Percentiles rank a stretch among this genome's conserved stretches.
These are phyloP conservation scores for Euproctis similis DNA, from an alignment of 2,888 invertebrate genomes.

Conservation along the genomic window DNA sequence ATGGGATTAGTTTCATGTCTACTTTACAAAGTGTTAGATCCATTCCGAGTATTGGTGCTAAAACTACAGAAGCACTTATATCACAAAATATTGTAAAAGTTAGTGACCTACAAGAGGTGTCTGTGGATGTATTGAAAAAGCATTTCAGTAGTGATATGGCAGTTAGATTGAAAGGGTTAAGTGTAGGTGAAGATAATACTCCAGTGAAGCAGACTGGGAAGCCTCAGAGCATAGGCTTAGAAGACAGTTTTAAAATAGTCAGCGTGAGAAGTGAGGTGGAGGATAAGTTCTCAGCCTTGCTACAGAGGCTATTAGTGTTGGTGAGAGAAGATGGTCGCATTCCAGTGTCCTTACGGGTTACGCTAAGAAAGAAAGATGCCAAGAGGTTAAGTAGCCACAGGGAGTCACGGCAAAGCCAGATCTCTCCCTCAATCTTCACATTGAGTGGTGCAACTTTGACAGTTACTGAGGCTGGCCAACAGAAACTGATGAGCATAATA, in stretches of 20 bases:
- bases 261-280: constrained; percentile 84
- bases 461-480: constrained; percentile 72
- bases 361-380: constrained; percentile 82
- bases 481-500: constrained; percentile 80
- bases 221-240: constrained; percentile 86
- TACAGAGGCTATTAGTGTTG: constrained; percentile 81
- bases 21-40: constrained; percentile 77
- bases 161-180: constrained; percentile 80
- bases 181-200: constrained; percentile 84
- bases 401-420: constrained; percentile 84
- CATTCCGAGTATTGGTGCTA: constrained; percentile 86
- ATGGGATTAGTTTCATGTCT: constrained; percentile 79
- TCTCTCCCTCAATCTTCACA: constrained; percentile 79
- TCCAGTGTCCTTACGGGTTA: constrained; percentile 84
- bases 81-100: constrained; percentile 80
- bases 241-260: constrained; percentile 85
- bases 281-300: constrained; percentile 80
- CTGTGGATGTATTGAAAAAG: constrained; percentile 75
- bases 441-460: constrained; percentile 63
- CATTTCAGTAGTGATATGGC: constrained; percentile 82
- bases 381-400: constrained; percentile 81
- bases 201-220: constrained; percentile 84
- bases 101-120: constrained; percentile 79
- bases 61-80: constrained; percentile 79
- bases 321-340: constrained; percentile 86